Conservation (phyloP, 2,888 invertebrate genomes). For the Lasius platythorax region DNA sequence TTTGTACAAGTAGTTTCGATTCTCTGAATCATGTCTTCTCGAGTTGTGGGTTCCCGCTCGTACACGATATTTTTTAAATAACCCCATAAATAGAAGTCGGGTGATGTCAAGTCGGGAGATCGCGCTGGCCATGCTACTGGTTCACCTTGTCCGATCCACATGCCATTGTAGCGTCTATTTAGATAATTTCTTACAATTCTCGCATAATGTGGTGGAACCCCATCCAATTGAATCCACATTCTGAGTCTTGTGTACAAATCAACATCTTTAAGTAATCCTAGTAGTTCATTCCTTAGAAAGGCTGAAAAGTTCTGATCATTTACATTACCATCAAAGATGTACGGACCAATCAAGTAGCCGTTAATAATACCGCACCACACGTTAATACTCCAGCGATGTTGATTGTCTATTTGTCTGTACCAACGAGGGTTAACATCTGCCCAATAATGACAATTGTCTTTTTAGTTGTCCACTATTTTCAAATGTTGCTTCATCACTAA, state of each 20-base stretch:
- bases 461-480: no score
- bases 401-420: no score
- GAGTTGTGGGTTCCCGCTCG: background rate
- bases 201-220: background rate
- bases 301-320: background rate
- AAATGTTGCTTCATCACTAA: no score
- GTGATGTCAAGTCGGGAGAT: background rate
- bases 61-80: background rate
- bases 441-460: no score
- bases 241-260: background rate
- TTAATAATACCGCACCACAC: no score
- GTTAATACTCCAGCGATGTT: no score
- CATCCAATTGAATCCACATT: background rate
- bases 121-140: background rate
- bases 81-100: slow-evolving; percentile 2
- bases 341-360: no score
- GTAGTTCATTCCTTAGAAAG: background rate
- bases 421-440: no score
- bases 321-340: background rate
- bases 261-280: background rate
- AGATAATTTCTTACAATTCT: background rate
- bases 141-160: background rate
- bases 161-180: background rate
- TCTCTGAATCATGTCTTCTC: background rate
- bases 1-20: background rate